Conservation (phyloP, 2,113 vertebrate genomes). For the Phalacrocorax pelagicus region DNA sequence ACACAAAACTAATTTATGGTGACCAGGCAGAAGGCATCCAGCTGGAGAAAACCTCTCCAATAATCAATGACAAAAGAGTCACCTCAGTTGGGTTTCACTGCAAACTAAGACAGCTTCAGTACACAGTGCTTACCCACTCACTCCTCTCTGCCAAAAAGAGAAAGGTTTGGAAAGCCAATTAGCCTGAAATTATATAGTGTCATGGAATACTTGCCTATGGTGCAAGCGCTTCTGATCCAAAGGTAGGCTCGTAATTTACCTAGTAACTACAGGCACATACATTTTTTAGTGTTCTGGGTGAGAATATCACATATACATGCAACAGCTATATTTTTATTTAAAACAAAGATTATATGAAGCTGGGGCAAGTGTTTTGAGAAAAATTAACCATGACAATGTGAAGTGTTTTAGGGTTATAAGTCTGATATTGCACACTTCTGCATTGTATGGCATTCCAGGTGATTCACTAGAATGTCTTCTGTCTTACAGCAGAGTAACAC, state of each 20-base stretch:
- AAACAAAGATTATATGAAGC: neutral
- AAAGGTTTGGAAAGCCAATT: neutral
- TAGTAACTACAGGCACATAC: slow-evolving; percentile 27
- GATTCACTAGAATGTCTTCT: neutral
- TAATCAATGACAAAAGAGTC: slow-evolving; percentile 66
- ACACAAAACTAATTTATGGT: slow-evolving; percentile 42
- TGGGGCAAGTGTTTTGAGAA: neutral
- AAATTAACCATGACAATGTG: neutral
- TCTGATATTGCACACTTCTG: neutral
- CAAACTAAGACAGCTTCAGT: neutral
- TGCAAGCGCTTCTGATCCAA: slow-evolving; percentile 4
- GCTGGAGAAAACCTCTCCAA: slow-evolving; percentile 29
- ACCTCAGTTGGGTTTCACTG: neutral
- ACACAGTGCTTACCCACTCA: neutral
- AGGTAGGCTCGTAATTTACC: neutral
- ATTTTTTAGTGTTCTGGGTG: neutral
- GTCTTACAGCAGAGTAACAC: neutral
- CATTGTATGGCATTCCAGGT: neutral
- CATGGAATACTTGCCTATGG: neutral
- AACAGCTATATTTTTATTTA: neutral
- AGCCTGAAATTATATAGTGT: neutral
- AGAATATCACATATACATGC: neutral
- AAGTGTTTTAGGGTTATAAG: neutral
- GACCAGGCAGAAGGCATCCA: slow-evolving; percentile 44
- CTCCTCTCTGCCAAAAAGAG: neutral